phyloP scores from a whole-genome alignment of 2,113 vertebrate species.

The Emydocephalus ijimae region DNA sequence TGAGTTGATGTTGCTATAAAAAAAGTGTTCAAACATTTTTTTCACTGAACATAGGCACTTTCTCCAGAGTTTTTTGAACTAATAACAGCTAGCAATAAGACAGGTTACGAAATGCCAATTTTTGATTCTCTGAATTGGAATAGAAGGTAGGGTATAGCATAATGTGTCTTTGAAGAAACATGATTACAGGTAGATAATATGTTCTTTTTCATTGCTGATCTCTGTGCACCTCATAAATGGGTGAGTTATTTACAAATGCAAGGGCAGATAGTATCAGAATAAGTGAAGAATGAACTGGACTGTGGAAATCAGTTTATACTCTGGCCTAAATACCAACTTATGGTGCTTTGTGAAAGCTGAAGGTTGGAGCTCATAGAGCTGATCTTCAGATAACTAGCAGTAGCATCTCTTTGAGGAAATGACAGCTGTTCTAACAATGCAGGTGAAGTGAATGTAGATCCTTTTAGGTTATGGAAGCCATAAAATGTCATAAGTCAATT shows the following conservation, averaged over 20 bases:
- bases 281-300: not conserved
- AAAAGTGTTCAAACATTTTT: not conserved
- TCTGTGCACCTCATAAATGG: not conserved
- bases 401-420: not conserved
- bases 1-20: not conserved
- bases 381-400: not conserved
- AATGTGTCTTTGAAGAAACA: not conserved
- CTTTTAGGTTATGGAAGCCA: not conserved
- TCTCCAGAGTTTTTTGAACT: not conserved
- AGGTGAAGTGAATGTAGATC: not conserved
- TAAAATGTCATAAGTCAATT: not conserved
- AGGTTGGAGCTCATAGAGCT: not conserved
- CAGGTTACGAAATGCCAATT: not conserved
- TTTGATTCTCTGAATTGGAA: not conserved
- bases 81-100: not conserved
- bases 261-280: not conserved
- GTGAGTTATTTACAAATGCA: not conserved
- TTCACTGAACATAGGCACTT: not conserved
- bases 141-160: not conserved
- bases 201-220: not conserved
- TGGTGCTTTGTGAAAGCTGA: not conserved
- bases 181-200: not conserved
- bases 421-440: not conserved
- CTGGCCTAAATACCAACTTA: not conserved
- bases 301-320: not conserved